Base-by-base conservation (phyloP, 2,113 vertebrate genomes). In the Sinocyclocheilus rhinocerous region DNA sequence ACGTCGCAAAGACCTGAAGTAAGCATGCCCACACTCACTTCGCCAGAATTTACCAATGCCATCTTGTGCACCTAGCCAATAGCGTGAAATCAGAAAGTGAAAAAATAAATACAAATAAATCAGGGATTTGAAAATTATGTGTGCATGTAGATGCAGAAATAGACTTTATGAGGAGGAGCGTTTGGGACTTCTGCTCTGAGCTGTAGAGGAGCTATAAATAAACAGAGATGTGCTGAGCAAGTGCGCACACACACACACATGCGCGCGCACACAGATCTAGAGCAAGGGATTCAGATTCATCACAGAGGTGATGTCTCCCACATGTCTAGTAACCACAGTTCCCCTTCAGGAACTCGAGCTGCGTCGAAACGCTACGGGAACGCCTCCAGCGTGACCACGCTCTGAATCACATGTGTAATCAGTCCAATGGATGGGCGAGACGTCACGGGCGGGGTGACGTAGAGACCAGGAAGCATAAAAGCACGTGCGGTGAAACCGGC, bases 221-320 rank as follows among this genome's bases (percentile, higher is more conserved):
- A 88, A 87, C 70, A 79, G 75, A 83, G 55, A 78, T 76, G 83
- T 81, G 81, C 55, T 76, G 55, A 57, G 42, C 65, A 81, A 26
- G 57, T 45, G 57, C 45, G 76, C 79, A 75, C 48, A 72, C 73
- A 45, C 45, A 75, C 50, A 55, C 16, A 55, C 52, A 55, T 55
- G 52, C 5, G 48, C 11, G 24, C 13, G 67, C 24, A 79, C 82
- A 84, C 52, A 69, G 33, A 88, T 84, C 81, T 88, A 79, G 84
- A 86, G 85, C 85, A 76, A 26, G 75, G 83, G 76, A 88, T 77
- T 85, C 36, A 72, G 87, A 89, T 90, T 87, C 86, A 90, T 90
- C 87, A 86, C 86, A 84, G 76, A 42, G 57, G 29, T 36, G 59
- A 86, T 83, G 61, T 88, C 82, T 89, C 88, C 86, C 84, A 72